phyloP scores from a whole-genome alignment of 2,113 vertebrate genomes.

The Lontra canadensis region DNA sequence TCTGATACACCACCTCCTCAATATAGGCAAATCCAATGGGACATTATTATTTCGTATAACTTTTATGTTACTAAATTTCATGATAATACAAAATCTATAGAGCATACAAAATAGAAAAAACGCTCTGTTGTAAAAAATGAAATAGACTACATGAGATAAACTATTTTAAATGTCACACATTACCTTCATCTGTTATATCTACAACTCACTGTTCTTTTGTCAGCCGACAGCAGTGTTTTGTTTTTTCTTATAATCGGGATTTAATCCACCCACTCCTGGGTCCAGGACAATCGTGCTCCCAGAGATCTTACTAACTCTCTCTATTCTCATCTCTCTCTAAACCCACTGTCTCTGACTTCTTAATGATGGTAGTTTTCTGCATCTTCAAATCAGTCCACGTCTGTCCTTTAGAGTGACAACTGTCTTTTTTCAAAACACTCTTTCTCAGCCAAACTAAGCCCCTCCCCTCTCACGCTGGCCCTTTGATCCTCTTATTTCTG shows the following conservation, averaged over 20 bases:
- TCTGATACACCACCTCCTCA: background rate
- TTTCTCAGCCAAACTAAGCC: background rate
- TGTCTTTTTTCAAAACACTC: background rate
- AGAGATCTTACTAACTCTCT: background rate
- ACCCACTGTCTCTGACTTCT: background rate
- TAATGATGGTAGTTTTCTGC: background rate
- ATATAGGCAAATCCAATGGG: background rate
- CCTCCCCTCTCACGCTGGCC: background rate
- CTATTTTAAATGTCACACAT: background rate
- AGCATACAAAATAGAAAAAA: background rate
- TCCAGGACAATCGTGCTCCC: background rate
- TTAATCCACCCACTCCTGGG: background rate
- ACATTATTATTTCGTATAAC: background rate
- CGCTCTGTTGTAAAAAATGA: background rate
- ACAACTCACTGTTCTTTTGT: background rate
- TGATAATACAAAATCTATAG: conserved; percentile 35
- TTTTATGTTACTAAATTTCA: conserved; percentile 47
- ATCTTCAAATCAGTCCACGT: background rate
- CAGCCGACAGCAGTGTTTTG: background rate
- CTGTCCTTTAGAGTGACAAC: background rate
- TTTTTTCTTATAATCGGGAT: background rate
- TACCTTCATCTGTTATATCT: background rate
- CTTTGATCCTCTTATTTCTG: background rate
- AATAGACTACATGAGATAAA: background rate
- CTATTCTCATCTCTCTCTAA: background rate